Conservation (phyloP, 1,140 invertebrate genomes). For the Lepidurus couesii region DNA sequence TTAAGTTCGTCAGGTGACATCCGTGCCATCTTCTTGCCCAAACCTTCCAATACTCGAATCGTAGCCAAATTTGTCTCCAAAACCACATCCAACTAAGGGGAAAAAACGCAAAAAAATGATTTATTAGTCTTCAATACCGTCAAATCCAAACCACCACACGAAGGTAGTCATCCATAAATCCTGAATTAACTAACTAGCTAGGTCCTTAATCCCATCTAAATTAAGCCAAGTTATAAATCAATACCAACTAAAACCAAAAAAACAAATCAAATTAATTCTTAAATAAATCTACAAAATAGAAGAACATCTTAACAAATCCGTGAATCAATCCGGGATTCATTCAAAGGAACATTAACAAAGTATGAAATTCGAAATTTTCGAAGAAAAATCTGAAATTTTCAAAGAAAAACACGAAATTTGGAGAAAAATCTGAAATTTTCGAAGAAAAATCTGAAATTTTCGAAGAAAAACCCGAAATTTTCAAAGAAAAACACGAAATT, state of each 20-base stretch:
- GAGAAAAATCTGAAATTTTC: not conserved
- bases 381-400: slow-evolving; percentile 39
- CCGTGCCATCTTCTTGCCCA: slow-evolving; percentile 82
- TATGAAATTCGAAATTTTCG: too few species aligned
- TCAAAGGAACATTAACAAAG: too few species aligned
- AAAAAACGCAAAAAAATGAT: not conserved
- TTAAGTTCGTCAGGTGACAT: slow-evolving; percentile 84
- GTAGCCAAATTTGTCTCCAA: slow-evolving; percentile 94
- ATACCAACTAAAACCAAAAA: too few species aligned
- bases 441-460: slow-evolving; percentile 17
- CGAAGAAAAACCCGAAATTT: not conserved
- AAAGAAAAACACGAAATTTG: not conserved
- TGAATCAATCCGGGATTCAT: too few species aligned
- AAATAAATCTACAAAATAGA: too few species aligned
- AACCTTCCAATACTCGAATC: slow-evolving; percentile 83
- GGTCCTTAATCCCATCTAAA: too few species aligned
- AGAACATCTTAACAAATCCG: too few species aligned
- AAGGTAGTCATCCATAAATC: not conserved
- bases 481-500: not conserved
- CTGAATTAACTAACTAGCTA: too few species aligned
- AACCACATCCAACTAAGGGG: slow-evolving; percentile 83
- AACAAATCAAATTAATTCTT: too few species aligned
- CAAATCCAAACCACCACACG: not conserved
- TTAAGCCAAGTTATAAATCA: too few species aligned
- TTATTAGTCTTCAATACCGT: too few species aligned